phyloP scores from a whole-genome alignment of 2,113 vertebrate genomes.

The Camelus dromedarius region DNA sequence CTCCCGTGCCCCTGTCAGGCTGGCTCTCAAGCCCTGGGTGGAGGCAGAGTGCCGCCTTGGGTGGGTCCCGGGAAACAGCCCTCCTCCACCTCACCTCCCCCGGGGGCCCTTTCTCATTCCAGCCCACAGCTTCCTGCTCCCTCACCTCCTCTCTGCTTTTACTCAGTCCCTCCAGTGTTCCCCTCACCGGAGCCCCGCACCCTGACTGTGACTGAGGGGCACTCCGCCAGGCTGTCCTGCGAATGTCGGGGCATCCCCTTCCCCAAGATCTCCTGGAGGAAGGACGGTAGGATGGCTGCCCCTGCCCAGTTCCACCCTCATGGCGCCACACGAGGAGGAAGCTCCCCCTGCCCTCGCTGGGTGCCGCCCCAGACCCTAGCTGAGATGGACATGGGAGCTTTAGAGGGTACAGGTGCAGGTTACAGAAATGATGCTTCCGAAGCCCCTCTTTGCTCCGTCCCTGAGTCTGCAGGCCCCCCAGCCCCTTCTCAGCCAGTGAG shows the following conservation, averaged over 20 bases:
- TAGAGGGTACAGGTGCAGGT: accelerated
- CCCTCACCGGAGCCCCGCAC: background rate
- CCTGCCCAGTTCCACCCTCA: background rate
- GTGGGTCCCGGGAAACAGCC: background rate
- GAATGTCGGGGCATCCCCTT: conserved; percentile 91
- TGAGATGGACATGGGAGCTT: background rate
- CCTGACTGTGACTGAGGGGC: conserved; percentile 73
- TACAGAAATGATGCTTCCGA: background rate
- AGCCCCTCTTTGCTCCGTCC: background rate
- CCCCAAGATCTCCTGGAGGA: conserved; percentile 93
- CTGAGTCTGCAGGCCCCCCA: background rate
- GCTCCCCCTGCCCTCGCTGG: background rate
- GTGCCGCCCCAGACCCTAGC: background rate
- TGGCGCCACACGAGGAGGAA: background rate
- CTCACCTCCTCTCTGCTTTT: background rate
- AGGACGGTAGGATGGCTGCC: conserved; percentile 89
- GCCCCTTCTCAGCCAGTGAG: background rate
- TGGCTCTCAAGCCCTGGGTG: too few relatives aligned
- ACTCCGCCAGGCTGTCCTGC: conserved; percentile 89
- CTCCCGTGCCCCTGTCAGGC: background rate
- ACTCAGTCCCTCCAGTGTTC: conserved; percentile 85
- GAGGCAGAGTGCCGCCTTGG: background rate
- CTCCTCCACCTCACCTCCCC: accelerated
- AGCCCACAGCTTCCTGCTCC: background rate
- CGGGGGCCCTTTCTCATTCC: accelerated